Evolutionary conservation across 23 tunicate species (phyloP).

Genomic region (Pegea sp.): DNA sequence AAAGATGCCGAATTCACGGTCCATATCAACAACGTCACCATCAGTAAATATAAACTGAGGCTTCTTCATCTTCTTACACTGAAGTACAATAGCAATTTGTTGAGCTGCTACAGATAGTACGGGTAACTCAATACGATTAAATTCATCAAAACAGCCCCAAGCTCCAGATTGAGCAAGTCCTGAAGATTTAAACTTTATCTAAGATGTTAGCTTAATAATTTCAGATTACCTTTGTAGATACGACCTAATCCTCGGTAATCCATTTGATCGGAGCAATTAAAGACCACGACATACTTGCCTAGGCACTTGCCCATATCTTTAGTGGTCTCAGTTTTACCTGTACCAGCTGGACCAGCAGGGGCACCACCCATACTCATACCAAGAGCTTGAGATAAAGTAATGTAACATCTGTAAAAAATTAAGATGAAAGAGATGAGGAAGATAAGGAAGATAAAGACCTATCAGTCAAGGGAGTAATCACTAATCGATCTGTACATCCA

Average conservation of each 20-base stretch:
- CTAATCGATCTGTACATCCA: constrained; percentile 99
- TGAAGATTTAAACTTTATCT: no score
- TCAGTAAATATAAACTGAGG: constrained; percentile 95
- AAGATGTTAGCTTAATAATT: no score
- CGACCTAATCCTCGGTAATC: constrained; percentile 99
- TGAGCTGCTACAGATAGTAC: constrained; percentile 99
- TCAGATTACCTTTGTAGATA: constrained; percentile 98
- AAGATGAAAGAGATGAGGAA: neutral
- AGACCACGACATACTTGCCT: constrained; percentile 98
- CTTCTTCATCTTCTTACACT: constrained; percentile 99
- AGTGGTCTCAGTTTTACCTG: constrained; percentile 98
- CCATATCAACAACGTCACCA: constrained; percentile 89
- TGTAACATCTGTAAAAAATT: constrained; percentile 64
- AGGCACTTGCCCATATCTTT: constrained; percentile 99
- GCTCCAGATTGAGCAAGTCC: constrained; percentile 98
- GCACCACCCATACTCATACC: constrained; percentile 99
- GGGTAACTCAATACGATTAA: constrained; percentile 98
- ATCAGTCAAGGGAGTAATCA: constrained; percentile 99
- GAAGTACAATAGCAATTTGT: constrained; percentile 94
- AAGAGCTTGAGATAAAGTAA: constrained; percentile 93
- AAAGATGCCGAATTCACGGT: constrained; percentile 95
- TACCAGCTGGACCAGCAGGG: constrained; percentile 99
- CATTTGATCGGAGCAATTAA: constrained; percentile 99
- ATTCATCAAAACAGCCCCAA: constrained; percentile 99
- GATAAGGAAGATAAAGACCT: constrained; percentile 13